These are phyloP conservation scores for Cryptotermes secundus DNA, from an alignment of 1,140 invertebrate species.

Conservation along the genomic window DNA sequence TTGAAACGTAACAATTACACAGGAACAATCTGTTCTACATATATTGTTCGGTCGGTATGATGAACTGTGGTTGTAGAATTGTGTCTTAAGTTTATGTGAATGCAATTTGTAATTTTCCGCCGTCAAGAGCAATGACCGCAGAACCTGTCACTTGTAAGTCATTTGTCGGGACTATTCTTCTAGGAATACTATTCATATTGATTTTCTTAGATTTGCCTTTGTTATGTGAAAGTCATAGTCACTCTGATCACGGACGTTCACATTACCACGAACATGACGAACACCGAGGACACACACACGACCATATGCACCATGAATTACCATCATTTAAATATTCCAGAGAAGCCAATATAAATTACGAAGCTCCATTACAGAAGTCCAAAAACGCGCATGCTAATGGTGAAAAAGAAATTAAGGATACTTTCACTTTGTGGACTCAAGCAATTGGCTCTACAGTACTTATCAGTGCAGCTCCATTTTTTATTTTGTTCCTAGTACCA, in stretches of 20 bases:
- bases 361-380: neutral
- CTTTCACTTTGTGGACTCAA: constrained; percentile 64
- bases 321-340: constrained; percentile 75
- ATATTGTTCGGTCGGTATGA: no score
- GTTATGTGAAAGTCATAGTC: constrained; percentile 43
- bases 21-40: no score
- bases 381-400: constrained; percentile 27
- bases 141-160: neutral
- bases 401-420: constrained; percentile 32
- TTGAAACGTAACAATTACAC: no score
- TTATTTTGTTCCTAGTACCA: constrained; percentile 92
- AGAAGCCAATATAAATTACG: constrained; percentile 62
- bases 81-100: no score
- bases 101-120: no score
- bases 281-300: constrained; percentile 45
- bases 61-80: no score
- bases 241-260: constrained; percentile 42
- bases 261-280: constrained; percentile 44
- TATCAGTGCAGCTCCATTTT: constrained; percentile 91
- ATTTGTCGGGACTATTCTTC: constrained; percentile 36
- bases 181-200: constrained; percentile 45
- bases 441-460: constrained; percentile 86
- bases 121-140: neutral
- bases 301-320: constrained; percentile 49
- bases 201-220: constrained; percentile 50